These are phyloP conservation scores for Rhyacophila evoluta DNA, from an alignment of 2,888 invertebrate species.

Conservation along the genomic window DNA sequence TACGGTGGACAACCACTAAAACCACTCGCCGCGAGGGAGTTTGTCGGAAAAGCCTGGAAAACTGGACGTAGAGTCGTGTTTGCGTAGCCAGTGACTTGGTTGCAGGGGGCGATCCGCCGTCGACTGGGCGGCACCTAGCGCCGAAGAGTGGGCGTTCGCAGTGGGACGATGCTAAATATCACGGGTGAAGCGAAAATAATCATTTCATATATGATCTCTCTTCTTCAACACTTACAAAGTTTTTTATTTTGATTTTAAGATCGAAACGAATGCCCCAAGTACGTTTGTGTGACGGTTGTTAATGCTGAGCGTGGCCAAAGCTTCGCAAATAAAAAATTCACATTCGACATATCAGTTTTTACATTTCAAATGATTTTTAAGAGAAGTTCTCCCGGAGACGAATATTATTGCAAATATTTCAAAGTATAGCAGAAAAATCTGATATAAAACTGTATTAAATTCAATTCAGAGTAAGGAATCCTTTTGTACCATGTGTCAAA, in stretches of 20 bases:
- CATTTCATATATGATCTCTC: slow-evolving; percentile 40
- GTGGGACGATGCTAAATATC: slow-evolving; percentile 34
- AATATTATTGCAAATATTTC: too few relatives aligned
- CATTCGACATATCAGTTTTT: background rate
- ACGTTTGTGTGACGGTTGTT: background rate
- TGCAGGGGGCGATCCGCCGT: slow-evolving; percentile 28
- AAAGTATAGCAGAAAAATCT: too few relatives aligned
- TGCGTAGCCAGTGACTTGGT: background rate
- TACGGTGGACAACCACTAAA: background rate
- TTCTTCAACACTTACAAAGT: slow-evolving; percentile 39
- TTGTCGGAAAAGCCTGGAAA: slow-evolving; percentile 20
- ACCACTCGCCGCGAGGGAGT: slow-evolving; percentile 21
- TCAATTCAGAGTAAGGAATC: too few relatives aligned
- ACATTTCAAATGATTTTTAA: too few relatives aligned
- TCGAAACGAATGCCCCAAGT: background rate
- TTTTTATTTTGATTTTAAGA: slow-evolving; percentile 42
- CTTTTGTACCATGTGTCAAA: too few relatives aligned
- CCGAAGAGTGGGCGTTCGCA: background rate
- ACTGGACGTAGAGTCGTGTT: background rate
- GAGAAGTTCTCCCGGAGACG: too few relatives aligned
- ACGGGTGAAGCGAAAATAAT: slow-evolving; percentile 33
- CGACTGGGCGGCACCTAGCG: slow-evolving; percentile 32
- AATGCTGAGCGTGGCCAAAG: background rate
- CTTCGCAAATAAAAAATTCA: background rate
- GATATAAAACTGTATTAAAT: too few relatives aligned